Conservation (phyloP, 2,888 invertebrate genomes). For the Myopa testacea region DNA sequence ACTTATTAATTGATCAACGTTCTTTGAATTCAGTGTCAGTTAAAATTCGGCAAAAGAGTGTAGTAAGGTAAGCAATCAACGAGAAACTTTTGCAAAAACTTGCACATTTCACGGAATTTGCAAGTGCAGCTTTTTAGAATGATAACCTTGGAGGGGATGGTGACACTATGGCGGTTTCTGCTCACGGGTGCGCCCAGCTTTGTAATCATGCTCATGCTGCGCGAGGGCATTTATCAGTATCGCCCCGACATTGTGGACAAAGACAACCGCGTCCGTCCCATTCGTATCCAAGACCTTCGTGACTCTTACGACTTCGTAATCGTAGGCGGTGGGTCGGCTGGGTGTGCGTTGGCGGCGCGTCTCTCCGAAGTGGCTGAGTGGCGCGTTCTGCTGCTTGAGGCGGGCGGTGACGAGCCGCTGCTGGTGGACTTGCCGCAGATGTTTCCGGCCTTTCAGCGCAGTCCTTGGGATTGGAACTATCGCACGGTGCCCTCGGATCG, state of each 20-base stretch:
- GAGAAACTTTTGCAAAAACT: background rate
- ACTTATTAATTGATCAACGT: background rate
- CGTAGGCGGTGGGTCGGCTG: conserved; percentile 86
- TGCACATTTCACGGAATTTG: background rate
- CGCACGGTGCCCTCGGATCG: conserved; percentile 78
- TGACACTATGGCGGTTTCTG: conserved; percentile 74
- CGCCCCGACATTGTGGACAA: conserved; percentile 80
- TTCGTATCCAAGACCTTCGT: conserved; percentile 70
- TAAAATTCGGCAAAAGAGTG: background rate
- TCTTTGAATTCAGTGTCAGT: background rate
- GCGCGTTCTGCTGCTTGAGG: conserved; percentile 82
- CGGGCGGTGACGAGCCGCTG: conserved; percentile 80
- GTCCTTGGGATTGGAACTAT: conserved; percentile 85
- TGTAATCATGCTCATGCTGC: conserved; percentile 74
- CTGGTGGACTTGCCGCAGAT: conserved; percentile 79
- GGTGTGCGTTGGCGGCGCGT: conserved; percentile 82
- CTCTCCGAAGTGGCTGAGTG: conserved; percentile 80
- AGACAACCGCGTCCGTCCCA: conserved; percentile 73
- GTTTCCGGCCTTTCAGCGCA: conserved; percentile 79
- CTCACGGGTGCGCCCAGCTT: conserved; percentile 76
- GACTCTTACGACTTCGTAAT: conserved; percentile 82
- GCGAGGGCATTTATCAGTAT: conserved; percentile 74
- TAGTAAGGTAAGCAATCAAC: background rate
- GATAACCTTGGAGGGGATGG: conserved; percentile 58
- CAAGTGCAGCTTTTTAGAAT: conserved; percentile 38